Conservation (phyloP, 2,888 invertebrate genomes). For the Clepsis dumicolana region DNA sequence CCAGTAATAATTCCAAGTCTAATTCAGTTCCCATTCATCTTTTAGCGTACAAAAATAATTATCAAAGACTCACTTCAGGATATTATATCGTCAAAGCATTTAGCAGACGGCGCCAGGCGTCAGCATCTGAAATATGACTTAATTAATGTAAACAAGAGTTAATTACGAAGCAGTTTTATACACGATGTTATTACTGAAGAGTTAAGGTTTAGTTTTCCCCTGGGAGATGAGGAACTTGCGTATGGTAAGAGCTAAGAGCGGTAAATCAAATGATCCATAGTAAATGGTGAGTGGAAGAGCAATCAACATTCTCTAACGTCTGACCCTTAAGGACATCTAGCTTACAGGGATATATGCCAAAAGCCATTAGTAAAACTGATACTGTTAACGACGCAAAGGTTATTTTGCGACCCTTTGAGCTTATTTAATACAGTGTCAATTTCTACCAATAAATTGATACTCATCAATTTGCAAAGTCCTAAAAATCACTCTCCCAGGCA, state of each 20-base stretch:
- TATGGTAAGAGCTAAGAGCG: conserved; percentile 61
- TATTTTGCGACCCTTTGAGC: too few relatives aligned
- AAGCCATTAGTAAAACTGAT: conserved; percentile 23
- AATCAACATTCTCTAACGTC: conserved; percentile 73
- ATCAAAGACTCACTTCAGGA: conserved; percentile 63
- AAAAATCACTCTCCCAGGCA: too few relatives aligned
- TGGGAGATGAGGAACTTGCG: conserved; percentile 54
- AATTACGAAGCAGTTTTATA: conserved; percentile 46
- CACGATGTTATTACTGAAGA: conserved; percentile 47
- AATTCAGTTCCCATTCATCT: conserved; percentile 4
- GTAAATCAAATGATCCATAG: conserved; percentile 71
- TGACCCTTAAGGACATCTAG: conserved; percentile 57
- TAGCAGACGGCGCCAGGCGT: conserved; percentile 75
- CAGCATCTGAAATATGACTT: conserved; percentile 76
- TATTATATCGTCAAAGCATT: conserved; percentile 75
- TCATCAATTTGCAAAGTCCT: too few relatives aligned
- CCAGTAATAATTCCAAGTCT: neutral
- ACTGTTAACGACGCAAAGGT: neutral
- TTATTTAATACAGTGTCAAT: too few relatives aligned
- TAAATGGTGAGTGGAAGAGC: conserved; percentile 66
- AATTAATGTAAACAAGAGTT: conserved; percentile 71
- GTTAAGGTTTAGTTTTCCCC: conserved; percentile 53
- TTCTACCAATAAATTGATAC: too few relatives aligned
- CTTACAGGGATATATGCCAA: conserved; percentile 57
- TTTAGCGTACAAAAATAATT: conserved; percentile 57